Conservation (phyloP, 2,888 invertebrate species). For the Amphipyra tragopoginis region DNA sequence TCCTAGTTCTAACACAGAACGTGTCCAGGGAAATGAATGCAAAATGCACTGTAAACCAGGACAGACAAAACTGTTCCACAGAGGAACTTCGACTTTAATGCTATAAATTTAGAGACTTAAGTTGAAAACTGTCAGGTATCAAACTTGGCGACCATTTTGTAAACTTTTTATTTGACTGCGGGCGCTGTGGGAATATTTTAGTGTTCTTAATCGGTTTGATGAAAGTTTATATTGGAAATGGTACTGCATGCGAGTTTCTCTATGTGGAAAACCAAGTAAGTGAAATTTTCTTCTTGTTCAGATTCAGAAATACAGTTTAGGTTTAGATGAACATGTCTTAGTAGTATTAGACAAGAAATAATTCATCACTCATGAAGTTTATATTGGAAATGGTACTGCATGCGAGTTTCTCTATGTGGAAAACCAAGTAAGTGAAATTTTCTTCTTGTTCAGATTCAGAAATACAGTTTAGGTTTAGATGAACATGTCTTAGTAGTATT, state of each 20-base stretch:
- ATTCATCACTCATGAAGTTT: too few species aligned
- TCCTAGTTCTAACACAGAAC: conserved; percentile 22
- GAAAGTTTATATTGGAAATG: conserved; percentile 2
- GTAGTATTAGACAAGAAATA: too few species aligned
- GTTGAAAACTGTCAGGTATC: conserved; percentile 2
- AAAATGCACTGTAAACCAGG: conserved; percentile 50
- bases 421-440: background rate
- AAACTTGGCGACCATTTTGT: conserved; percentile 27
- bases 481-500: too few species aligned
- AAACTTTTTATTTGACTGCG: background rate
- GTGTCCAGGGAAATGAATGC: conserved; percentile 66
- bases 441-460: too few species aligned
- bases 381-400: background rate
- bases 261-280: background rate
- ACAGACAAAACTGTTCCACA: conserved; percentile 10
- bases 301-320: too few species aligned
- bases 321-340: too few species aligned
- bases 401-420: background rate
- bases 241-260: background rate
- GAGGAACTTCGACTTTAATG: conserved; percentile 9
- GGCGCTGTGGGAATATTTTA: background rate
- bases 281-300: background rate
- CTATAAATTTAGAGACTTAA: conserved; percentile 14
- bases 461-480: too few species aligned
- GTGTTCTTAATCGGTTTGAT: background rate